Evolutionary conservation across 2,888 invertebrate species (phyloP), one percentile per base, ranked within the genome.

Genomic region (Amphipoea lucens): DNA sequence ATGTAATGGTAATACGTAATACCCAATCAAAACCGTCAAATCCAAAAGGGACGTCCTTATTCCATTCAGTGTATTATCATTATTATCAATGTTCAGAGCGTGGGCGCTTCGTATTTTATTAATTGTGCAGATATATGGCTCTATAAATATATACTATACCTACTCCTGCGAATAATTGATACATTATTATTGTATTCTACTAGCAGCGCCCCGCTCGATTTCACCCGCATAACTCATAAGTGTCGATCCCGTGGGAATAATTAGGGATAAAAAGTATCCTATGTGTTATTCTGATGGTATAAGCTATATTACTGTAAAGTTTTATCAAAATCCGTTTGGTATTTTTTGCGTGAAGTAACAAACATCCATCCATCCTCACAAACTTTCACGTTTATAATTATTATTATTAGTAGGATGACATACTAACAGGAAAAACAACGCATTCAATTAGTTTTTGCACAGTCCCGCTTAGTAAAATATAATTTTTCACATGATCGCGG

Each of bases 401-500:
- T 29, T 29, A 3, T 23, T 57, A 57, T 9, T 57, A 57, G 6
- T 23, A 23, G 23, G 9, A 4, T n/a, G 57, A 29, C 14, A 65
- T 66, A 57, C 23, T 42, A 71, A 71, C 71, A 79, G 71, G 78
- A 71, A 76, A 82, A 86, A 78, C 54, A 45, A 51, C 42, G 6
- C 66, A 65, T 74, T 76, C 42, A 71, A 73, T 82, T 74, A 70
- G 11, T 60, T 45, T 86, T 76, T 63, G 63, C 29, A 54, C 42
- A 74, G 65, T 75, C 54, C 81, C 68, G 70, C 78, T 81, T 76
- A 81, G 79, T 74, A 67, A 86, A 79, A 82, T 81, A 78, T 76
- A 81, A 74, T 81, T 81, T 72, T 85, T 83, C 84, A 80, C 83
- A 82, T 89, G 63, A 88, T 87, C 81, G 89, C 86, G 81, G 88